Base-by-base conservation (phyloP, 2,888 invertebrate species). In the Latheticus oryzae region DNA sequence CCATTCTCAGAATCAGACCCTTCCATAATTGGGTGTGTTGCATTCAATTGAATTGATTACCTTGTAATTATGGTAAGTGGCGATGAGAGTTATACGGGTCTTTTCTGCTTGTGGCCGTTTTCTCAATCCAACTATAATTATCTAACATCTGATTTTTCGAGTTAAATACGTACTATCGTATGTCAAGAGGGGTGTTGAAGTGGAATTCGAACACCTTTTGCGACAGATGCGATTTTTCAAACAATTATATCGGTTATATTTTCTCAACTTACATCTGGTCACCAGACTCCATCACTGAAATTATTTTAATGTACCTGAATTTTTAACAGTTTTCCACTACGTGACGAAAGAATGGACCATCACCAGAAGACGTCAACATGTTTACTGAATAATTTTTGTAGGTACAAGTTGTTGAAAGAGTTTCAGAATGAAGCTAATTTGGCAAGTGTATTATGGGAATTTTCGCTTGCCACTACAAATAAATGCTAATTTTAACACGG, bases 161-260 rank as follows among this genome's bases (percentile, higher is more conserved):
- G 26, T 35, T 58, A 53, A 58, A 53, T 23, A 42, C 53, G 15
- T 26, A 17, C 58, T 58, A 58, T 58, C 58, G 48, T 26, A 48
- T 58, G 58, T 37, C 58, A 58, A 11, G 53, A 47, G 47, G 47
- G 47, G 45, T 45, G 43, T 54, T 19, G 45, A 19, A 54, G 35
- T 16, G 12, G 40, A 38, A 38, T 28, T 35, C 26, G 54, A 35
- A 38, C 54, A 54, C 54, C 54, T 54, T 54, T 54, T 19, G 16
- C 38, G 50, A 50, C 50, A 50, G 50, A 50, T 50, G 50, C 50
- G 37, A 50, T 50, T 50, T 43, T 38, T 37, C 50, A 19, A 50
- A 50, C 50, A 50, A 50, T 50, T 50, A 35, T 48, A 50, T 50
- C 38, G 12, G 28, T 38, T 50, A 38, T 50, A 35, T 16, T 35